These are phyloP conservation scores for Drosophila miranda DNA, from an alignment of 1,140 invertebrate genomes.

Conservation along the genomic window DNA sequence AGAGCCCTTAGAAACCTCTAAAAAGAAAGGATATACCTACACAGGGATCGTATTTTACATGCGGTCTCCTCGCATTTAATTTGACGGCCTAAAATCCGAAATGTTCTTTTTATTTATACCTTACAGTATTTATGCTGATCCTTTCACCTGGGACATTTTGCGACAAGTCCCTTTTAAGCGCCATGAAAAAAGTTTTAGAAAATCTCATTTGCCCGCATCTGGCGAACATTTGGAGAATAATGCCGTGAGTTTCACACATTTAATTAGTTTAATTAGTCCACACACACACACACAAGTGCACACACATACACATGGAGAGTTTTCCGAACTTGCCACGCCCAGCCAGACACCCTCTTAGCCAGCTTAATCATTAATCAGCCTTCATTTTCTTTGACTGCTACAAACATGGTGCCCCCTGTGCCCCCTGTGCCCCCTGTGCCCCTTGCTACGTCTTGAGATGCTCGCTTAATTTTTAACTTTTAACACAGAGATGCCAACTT, in stretches of 20 bases:
- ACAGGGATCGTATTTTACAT: too few species aligned
- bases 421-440: not conserved
- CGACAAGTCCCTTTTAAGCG: not conserved
- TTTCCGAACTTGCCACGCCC: constrained; percentile 18
- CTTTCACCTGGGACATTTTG: not conserved
- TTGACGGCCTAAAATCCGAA: too few species aligned
- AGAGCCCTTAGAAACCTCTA: too few species aligned
- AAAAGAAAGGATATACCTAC: too few species aligned
- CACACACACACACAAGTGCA: constrained; percentile 8
- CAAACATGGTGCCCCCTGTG: constrained; percentile 27
- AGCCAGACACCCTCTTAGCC: constrained; percentile 16
- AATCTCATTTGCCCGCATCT: constrained; percentile 39
- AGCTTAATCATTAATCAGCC: constrained; percentile 73
- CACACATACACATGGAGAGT: constrained; percentile 20
- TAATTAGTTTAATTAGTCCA: constrained; percentile 67
- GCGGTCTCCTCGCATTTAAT: too few species aligned
- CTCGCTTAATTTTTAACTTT: constrained; percentile 77
- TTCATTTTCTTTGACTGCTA: constrained; percentile 67
- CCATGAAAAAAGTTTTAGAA: not conserved
- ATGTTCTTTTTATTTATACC: not conserved
- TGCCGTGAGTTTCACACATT: constrained; percentile 54
- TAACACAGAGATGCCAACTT: constrained; percentile 76
- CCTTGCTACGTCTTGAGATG: constrained; percentile 24
- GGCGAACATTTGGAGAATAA: constrained; percentile 41
- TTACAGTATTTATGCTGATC: not conserved